Evolutionary conservation across 2,888 invertebrate species (phyloP), one percentile per base, ranked within the genome.

Genomic region (Andrena marginata): DNA sequence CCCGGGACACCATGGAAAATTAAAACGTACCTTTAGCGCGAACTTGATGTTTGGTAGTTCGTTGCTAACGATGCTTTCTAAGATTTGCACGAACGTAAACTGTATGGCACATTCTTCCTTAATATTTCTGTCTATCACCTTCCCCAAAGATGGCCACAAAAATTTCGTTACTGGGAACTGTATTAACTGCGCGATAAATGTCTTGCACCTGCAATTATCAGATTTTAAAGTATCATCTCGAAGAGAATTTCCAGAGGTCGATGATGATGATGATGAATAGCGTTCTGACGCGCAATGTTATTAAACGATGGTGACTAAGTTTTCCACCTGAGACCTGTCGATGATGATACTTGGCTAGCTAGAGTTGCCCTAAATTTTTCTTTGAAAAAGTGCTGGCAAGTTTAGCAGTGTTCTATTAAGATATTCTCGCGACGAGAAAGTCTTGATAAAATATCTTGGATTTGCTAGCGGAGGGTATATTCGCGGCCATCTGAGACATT

Each of bases 271-370:
- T 78, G 87, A 93, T 78, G 87, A 77, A 80, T 76, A 84, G 33
- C 33, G 4, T 67, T 86, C 87, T 83, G 89, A 92, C 81, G 60
- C 62, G 63, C 51, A 87, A 80, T 82, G 54, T 83, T 86, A 86
- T 86, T 82, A 26, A 42, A 82, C 82, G 74, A 83, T 94, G 94
- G 86, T 80, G 90, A 91, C 89, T 10, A 93, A 94, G 94, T 94
- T 94, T 94, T 94, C 94, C 93, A 93, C 85, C 94, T 93, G 94
- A 94, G 93, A 93, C 93, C 89, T 89, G 91, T 92, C 91, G 59
- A 89, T 93, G 94, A 94, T 93, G 94, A 93, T 85, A 74, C 77
- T 78, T 89, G 92, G 91, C 87, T 86, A 90, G 94, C 93, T 94
- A 82, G 94, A 94, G 92, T 90, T 85, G 83, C 78, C 80, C 65